Conservation (phyloP, 1,140 invertebrate species). For the Bathynomus jamesi region DNA sequence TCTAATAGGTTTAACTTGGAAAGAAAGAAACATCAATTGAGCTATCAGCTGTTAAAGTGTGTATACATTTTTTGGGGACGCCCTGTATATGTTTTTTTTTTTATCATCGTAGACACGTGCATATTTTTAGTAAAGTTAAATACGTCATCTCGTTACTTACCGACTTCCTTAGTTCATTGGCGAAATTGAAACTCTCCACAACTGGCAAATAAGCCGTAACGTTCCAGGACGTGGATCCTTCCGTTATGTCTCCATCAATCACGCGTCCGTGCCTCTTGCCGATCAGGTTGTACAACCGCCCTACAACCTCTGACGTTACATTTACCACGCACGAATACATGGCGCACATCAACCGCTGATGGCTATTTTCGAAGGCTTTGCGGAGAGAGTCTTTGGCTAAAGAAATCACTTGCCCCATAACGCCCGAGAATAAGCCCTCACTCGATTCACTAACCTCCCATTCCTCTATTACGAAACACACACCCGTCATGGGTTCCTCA, state of each 20-base stretch:
- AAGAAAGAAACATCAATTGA: too few species aligned
- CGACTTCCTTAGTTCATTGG: constrained; percentile 63
- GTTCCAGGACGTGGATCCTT: constrained; percentile 72
- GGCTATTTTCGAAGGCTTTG: constrained; percentile 77
- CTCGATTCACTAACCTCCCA: constrained; percentile 51
- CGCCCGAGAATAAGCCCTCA: constrained; percentile 15
- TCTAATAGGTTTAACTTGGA: too few species aligned
- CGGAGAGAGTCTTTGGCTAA: constrained; percentile 80
- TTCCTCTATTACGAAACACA: constrained; percentile 79
- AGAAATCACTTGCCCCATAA: constrained; percentile 72
- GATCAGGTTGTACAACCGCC: constrained; percentile 84
- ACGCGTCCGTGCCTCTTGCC: constrained; percentile 80
- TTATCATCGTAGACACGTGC: too few species aligned
- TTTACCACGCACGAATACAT: constrained; percentile 94
- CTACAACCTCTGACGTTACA: constrained; percentile 85
- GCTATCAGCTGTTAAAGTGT: too few species aligned
- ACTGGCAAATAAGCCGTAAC: constrained; percentile 85
- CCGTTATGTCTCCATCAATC: constrained; percentile 76
- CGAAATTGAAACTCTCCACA: constrained; percentile 92
- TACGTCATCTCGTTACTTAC: too few species aligned
- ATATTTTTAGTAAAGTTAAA: too few species aligned
- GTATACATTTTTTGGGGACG: too few species aligned
- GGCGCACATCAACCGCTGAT: constrained; percentile 84
- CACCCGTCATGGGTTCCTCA: constrained; percentile 92
- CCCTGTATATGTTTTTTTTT: too few species aligned